Evolutionary conservation across 1,140 invertebrate species (phyloP).

Genomic region (Xylocopa sonorina): DNA sequence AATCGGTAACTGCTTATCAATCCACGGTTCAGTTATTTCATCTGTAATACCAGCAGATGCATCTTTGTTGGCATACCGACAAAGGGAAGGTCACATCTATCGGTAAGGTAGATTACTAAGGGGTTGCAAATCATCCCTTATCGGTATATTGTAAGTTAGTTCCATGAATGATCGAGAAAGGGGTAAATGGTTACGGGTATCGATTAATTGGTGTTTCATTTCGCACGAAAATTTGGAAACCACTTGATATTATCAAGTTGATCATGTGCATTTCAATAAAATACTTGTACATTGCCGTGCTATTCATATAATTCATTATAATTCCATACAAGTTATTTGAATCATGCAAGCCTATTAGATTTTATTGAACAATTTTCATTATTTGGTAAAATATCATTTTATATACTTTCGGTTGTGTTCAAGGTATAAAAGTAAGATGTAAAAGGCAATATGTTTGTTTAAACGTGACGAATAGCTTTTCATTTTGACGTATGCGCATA

Average conservation of each 20-base stretch:
- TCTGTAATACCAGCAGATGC: background rate
- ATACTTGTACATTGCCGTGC: background rate
- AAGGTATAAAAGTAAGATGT: no score
- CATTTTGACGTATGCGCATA: constrained; percentile 53
- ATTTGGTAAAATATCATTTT: no score
- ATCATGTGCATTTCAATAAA: background rate
- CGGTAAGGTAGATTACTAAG: constrained; percentile 35
- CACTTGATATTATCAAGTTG: background rate
- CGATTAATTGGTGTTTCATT: background rate
- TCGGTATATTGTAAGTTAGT: constrained; percentile 10
- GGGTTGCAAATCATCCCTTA: background rate
- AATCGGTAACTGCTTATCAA: constrained; percentile 6
- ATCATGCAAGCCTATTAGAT: no score
- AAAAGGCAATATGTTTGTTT: background rate
- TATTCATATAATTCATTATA: background rate
- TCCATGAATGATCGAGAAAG: background rate
- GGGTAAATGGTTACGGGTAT: background rate
- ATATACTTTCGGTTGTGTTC: no score
- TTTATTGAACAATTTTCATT: no score
- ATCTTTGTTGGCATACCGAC: constrained; percentile 10
- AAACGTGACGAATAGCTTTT: constrained; percentile 42
- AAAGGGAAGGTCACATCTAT: background rate
- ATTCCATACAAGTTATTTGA: no score
- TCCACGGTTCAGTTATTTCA: background rate
- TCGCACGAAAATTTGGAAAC: background rate